These are phyloP conservation scores for Leptarthrus brevirostris DNA, from an alignment of 2,888 invertebrate genomes.

Conservation along the genomic window DNA sequence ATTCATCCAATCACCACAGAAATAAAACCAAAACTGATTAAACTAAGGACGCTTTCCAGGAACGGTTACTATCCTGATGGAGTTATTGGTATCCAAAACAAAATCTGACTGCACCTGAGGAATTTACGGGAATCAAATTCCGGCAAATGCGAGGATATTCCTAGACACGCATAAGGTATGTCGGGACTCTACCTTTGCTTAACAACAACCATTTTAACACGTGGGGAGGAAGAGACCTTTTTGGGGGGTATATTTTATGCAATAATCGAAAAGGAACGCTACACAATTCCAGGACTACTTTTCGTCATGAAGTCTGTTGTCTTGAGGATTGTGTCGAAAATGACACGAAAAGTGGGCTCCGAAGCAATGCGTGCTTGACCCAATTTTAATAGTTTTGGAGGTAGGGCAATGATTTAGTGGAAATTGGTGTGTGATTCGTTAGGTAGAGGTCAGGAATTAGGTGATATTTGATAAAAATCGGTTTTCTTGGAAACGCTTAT, in stretches of 20 bases:
- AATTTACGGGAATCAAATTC: conserved; percentile 14
- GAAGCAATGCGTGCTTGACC: no score
- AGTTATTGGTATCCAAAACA: conserved; percentile 37
- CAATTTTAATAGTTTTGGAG: not conserved
- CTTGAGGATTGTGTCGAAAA: no score
- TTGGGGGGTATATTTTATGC: not conserved
- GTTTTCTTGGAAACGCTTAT: no score
- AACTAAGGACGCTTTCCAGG: not conserved
- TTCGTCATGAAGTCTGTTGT: not conserved
- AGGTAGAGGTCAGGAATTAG: conserved; percentile 8
- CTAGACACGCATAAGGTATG: not conserved
- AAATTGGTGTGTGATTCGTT: no score
- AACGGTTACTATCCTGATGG: not conserved
- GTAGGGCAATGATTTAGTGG: not conserved
- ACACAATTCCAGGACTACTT: not conserved
- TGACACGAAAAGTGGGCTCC: no score
- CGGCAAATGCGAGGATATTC: not conserved
- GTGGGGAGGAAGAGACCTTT: not conserved
- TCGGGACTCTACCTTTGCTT: not conserved
- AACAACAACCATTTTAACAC: not conserved
- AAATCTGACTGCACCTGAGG: conserved; percentile 7
- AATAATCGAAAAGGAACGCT: not conserved
- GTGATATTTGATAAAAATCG: no score
- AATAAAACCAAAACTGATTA: conserved; percentile 8
- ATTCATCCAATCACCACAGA: not conserved